phyloP scores from a whole-genome alignment of 2,113 vertebrate genomes.

The Atrichornis clamosus region DNA sequence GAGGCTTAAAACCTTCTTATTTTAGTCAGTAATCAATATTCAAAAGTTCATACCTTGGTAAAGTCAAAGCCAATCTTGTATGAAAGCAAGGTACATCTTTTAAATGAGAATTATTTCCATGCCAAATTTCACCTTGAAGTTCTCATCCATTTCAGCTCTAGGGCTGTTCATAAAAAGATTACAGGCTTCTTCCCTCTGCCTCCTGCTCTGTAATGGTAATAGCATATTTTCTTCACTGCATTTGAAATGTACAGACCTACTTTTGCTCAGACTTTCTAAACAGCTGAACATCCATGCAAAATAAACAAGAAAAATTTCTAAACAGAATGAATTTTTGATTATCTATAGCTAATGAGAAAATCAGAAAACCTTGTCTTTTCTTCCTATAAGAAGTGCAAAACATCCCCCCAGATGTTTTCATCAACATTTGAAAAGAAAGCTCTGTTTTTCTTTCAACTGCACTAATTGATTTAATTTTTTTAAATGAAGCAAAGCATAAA shows the following conservation, averaged over 20 bases:
- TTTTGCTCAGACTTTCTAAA: not conserved
- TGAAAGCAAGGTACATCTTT: not conserved
- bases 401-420: not conserved
- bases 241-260: not conserved
- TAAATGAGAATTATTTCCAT: constrained; percentile 23
- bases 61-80: constrained; percentile 15
- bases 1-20: not conserved
- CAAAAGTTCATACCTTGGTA: not conserved
- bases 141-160: not conserved
- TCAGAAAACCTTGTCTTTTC: not conserved
- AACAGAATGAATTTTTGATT: not conserved
- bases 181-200: not conserved
- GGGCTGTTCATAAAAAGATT: not conserved
- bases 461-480: not conserved
- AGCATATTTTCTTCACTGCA: not conserved
- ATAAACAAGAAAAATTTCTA: not conserved
- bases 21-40: not conserved
- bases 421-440: not conserved
- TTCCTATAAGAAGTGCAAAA: not conserved
- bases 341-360: not conserved
- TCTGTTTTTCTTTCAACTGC: not conserved
- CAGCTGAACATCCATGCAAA: not conserved
- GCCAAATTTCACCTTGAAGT: not conserved
- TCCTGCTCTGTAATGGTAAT: not conserved
- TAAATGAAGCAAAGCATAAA: not conserved